Evolutionary conservation across 2,113 vertebrate species (phyloP).

Genomic region (Brachyhypopomus gauderio): DNA sequence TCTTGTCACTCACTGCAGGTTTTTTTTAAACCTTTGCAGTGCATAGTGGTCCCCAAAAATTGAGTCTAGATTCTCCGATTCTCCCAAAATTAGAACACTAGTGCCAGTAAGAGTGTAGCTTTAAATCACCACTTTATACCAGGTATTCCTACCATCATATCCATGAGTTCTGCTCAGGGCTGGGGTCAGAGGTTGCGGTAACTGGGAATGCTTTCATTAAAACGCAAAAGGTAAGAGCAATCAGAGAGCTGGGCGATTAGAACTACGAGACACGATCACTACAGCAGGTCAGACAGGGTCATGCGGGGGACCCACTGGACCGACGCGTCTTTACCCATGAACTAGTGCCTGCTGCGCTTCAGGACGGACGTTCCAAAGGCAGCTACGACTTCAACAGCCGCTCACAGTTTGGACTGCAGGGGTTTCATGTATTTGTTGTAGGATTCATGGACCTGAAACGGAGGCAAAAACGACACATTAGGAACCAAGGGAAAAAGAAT

Average conservation of each 20-base stretch:
- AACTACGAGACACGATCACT: background rate
- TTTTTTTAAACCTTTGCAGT: background rate
- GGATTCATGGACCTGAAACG: constrained; percentile 87
- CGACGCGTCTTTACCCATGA: background rate
- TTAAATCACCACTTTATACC: background rate
- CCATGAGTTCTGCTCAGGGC: background rate
- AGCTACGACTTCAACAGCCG: background rate
- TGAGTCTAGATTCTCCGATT: too few relatives aligned
- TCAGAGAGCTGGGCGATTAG: background rate
- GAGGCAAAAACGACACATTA: background rate
- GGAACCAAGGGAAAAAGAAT: background rate
- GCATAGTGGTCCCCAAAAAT: background rate
- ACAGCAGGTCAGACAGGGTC: background rate
- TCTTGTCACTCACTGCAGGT: too few relatives aligned
- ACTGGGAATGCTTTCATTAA: background rate
- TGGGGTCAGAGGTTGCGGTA: background rate
- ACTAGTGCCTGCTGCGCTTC: background rate
- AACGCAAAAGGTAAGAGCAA: background rate
- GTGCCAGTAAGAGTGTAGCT: too few relatives aligned
- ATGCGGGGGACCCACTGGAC: background rate
- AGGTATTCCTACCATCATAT: background rate
- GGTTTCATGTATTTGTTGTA: constrained; percentile 93
- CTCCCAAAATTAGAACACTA: too few relatives aligned
- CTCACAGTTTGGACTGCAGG: constrained; percentile 90
- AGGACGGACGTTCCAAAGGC: background rate